Conservation (phyloP, 2,797 vertebrate species). For the Pseudocheirus occidentalis region DNA sequence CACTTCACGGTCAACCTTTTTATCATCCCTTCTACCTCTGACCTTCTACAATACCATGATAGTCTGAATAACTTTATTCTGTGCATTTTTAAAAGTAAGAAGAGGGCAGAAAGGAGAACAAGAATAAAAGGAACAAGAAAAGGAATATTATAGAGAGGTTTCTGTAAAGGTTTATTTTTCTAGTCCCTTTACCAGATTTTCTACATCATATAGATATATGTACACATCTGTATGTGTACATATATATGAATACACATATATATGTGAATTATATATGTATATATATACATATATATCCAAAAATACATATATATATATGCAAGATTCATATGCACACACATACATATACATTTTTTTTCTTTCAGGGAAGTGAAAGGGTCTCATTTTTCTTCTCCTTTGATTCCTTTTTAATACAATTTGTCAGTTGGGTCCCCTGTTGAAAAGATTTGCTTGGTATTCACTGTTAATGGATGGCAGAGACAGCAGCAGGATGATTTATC, state of each 20-base stretch:
- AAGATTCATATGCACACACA: no score
- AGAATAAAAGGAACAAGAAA: no score
- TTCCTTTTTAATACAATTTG: neutral
- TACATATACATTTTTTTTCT: no score
- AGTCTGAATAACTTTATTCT: neutral
- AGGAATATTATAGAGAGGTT: rapidly evolving
- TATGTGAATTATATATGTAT: no score
- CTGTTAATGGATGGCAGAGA: neutral
- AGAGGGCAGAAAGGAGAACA: neutral
- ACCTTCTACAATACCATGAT: neutral
- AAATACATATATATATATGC: no score
- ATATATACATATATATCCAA: no score
- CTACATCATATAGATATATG: no score
- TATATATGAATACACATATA: no score
- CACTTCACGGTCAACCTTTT: neutral
- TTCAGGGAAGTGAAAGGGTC: neutral
- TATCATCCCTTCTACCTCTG: neutral
- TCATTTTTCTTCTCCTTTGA: slow-evolving; percentile 2
- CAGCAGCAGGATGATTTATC: neutral
- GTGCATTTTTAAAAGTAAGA: neutral
- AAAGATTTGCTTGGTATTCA: neutral
- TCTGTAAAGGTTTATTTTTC: neutral
- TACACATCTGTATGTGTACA: no score
- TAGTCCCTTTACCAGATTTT: no score
- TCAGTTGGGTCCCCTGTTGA: neutral